Base-by-base conservation (phyloP, 2,888 invertebrate genomes). In the Andrena praecox region DNA sequence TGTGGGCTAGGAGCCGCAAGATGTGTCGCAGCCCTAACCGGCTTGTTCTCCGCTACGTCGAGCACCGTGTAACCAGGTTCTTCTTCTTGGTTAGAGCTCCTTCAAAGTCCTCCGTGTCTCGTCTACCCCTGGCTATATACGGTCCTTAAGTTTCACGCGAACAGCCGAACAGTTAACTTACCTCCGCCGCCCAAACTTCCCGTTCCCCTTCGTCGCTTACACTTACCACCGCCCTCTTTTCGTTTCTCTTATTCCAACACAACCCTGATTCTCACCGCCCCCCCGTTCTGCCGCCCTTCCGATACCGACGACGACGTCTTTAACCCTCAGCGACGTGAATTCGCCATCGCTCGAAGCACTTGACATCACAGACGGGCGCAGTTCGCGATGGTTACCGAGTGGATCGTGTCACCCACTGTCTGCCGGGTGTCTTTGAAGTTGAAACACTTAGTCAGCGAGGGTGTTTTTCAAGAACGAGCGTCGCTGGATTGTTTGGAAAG, bases 121-220 rank as follows among this genome's bases (percentile, higher is more conserved):
- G 70, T 27, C 77, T 72, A 31, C 24, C 54, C 62, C 59, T 27
- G 31, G 20, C 77, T 77, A 78, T 73, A 77, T 62, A 71, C 71
- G 59, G 80, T 81, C 85, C 84, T 90, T 82, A 87, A 89, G 89
- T 90, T 89, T 85, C 75, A 68, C 81, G 85, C 62, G 77, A 82
- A 82, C 86, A 80, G 84, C 84, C 62, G 77, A 82, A 82, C 86
- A 80, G 84, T 85, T 82, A 75, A 87, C 83, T 90, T 80, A 84
- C 72, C 59, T 64, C 85, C 66, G 62, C 75, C 74, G 80, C 78
- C 76, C 78, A 52, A 79, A 84, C 82, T 84, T 88, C 77, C 78
- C 75, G 60, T 79, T 33, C 79, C 63, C 74, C 63, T 78, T 77
- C 80, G 69, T 75, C 70, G 66, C 56, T 27, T 5, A 42, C 42